phyloP scores from a whole-genome alignment of 2,113 vertebrate genomes.

The Nyctibius bracteatus region DNA sequence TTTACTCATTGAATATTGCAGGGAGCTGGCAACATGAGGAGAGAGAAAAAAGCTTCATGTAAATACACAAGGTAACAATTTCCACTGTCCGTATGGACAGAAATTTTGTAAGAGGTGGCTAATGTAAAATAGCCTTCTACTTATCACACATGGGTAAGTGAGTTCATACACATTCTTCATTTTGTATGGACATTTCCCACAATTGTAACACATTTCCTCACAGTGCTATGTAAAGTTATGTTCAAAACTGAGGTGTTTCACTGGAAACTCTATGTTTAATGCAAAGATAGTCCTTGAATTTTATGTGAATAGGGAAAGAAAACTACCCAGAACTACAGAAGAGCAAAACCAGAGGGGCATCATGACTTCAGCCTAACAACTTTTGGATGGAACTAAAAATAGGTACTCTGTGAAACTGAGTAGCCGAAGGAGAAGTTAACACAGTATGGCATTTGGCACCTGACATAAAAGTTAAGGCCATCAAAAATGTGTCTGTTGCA shows the following conservation, averaged over 20 bases:
- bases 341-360: neutral
- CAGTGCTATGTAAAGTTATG: neutral
- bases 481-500: neutral
- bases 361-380: neutral
- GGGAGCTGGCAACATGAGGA: neutral
- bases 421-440: neutral
- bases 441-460: neutral
- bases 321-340: neutral
- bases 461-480: neutral
- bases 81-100: neutral
- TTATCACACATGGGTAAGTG: rapidly evolving
- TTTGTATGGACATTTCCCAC: neutral
- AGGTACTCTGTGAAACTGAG: neutral
- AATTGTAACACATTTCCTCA: neutral
- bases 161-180: neutral
- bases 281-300: neutral
- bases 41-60: neutral
- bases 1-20: neutral
- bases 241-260: neutral
- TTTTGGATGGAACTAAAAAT: neutral
- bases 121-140: neutral
- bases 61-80: neutral
- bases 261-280: neutral
- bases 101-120: neutral
- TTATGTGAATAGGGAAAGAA: neutral